A percentile compares a stretch with the other conserved stretches of the same genome.
These are phyloP conservation scores for Myopa tessellatipennis DNA, from an alignment of 2,888 invertebrate species.

Conservation along the genomic window DNA sequence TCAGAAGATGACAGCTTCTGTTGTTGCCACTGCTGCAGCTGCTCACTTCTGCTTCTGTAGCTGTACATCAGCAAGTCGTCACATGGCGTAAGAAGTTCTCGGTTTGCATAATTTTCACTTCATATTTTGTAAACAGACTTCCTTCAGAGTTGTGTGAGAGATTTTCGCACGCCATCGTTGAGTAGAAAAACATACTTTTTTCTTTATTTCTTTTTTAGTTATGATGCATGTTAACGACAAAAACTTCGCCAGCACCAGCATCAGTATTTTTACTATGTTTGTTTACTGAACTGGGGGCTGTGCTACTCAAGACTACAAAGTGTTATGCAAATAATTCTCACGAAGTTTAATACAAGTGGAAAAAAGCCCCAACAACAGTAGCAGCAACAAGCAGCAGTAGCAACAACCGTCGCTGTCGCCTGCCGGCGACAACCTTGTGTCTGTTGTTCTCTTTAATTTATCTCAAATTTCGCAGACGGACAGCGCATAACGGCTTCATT, in stretches of 20 bases:
- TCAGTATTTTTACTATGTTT: background rate
- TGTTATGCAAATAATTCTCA: conserved; percentile 25
- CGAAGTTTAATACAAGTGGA: background rate
- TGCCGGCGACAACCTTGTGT: conserved; percentile 24
- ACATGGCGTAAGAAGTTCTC: background rate
- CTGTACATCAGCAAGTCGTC: background rate
- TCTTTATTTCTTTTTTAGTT: background rate
- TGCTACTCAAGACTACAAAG: background rate
- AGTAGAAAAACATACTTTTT: background rate
- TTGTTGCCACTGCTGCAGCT: background rate
- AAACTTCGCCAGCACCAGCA: background rate
- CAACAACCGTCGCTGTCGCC: background rate
- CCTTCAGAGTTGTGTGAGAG: background rate
- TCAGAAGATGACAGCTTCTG: background rate
- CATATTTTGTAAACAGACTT: conserved; percentile 25
- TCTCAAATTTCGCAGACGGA: conserved; percentile 32
- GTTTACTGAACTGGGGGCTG: background rate
- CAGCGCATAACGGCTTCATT: conserved; percentile 26
- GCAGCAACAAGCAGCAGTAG: no score
- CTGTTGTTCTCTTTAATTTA: conserved; percentile 29
- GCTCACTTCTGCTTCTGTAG: background rate
- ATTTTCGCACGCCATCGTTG: conserved; percentile 16
- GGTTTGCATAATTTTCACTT: conserved; percentile 8
- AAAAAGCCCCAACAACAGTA: background rate
- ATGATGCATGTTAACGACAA: background rate